A percentile compares a stretch with the other conserved stretches of the same genome.
phyloP scores from a whole-genome alignment of 2,888 invertebrate genomes.

The Byasa hedistus region DNA sequence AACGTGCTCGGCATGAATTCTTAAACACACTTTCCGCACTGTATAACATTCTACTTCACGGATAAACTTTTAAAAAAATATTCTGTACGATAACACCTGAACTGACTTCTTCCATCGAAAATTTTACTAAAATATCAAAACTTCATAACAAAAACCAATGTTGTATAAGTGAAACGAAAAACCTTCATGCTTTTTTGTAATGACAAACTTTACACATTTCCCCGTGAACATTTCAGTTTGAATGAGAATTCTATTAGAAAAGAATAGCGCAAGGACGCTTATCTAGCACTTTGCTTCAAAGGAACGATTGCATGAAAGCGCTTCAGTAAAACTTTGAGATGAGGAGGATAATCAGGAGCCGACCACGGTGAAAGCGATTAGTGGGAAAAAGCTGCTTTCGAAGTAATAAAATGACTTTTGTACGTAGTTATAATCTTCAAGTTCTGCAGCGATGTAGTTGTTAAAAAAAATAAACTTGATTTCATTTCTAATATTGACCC shows the following conservation, averaged over 20 bases:
- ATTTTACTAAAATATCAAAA: too few relatives aligned
- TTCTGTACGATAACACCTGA: too few relatives aligned
- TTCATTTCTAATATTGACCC: too few relatives aligned
- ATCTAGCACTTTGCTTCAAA: conserved; percentile 27
- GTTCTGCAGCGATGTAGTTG: too few relatives aligned
- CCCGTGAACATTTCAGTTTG: conserved; percentile 6
- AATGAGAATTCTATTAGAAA: conserved; percentile 24
- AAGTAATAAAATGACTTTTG: conserved; percentile 4
- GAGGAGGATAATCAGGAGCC: conserved; percentile 19
- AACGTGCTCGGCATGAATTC: background rate
- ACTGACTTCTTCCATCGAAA: too few relatives aligned
- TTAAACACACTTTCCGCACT: background rate
- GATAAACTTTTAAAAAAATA: too few relatives aligned
- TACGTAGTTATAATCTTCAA: background rate
- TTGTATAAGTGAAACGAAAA: too few relatives aligned
- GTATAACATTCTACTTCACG: too few relatives aligned
- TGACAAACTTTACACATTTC: background rate
- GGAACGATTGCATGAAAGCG: conserved; percentile 27
- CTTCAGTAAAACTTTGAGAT: conserved; percentile 21
- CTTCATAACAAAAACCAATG: too few relatives aligned
- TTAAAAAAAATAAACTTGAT: too few relatives aligned
- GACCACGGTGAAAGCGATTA: conserved; percentile 12
- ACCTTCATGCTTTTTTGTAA: too few relatives aligned
- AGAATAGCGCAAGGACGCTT: conserved; percentile 21
- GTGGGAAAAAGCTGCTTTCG: conserved; percentile 5